Evolutionary conservation across 2,888 invertebrate genomes (phyloP), one percentile per base, ranked within the genome.

Genomic region (Philereme vetulata): DNA sequence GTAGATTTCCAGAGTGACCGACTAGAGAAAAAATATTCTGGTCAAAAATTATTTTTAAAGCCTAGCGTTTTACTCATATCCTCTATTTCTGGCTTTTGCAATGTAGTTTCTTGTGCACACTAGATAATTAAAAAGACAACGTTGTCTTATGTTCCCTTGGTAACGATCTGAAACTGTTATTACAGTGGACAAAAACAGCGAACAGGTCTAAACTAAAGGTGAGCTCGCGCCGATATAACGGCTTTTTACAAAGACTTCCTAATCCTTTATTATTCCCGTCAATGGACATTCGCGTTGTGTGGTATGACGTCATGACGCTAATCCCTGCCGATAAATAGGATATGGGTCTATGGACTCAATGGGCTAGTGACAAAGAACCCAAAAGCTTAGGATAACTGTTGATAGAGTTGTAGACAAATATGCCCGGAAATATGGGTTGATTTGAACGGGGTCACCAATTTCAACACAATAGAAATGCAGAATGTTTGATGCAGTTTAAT

Each of bases 291-390:
- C 57, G 57, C 54, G 54, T 44, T 57, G 62, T 62, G 62, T 53
- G 56, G 62, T 47, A 62, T 62, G 57, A 62, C 57, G 57, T 62
- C 57, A 62, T 62, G 57, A 57, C 51, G 47, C 50, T 62, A 51
- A 62, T 57, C 57, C 54, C 48, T 51, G 45, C 44, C 36, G 21
- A 52, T 56, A 38, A 51, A 52, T 56, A 51, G 55, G 43, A 33
- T 35, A 34, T 40, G 44, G 33, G 21, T 21, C 21, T 21, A 21
- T 2, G 21, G 5, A 21, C 44, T 48, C 48, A 45, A 57, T 52
- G 33, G 45, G 51, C 21, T 7, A 46, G 33, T 34, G 46, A 60
- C 56, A 53, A 61, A 53, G 42, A 40, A 7, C 45, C 59, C 44
- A 38, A 47, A 40, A 48, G 56, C 55, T 51, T 45, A 61, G 55